Evolutionary conservation across 37 sponge, comb jelly and placozoan species (phyloP).

Genomic region (Petrosia ficiformis): DNA sequence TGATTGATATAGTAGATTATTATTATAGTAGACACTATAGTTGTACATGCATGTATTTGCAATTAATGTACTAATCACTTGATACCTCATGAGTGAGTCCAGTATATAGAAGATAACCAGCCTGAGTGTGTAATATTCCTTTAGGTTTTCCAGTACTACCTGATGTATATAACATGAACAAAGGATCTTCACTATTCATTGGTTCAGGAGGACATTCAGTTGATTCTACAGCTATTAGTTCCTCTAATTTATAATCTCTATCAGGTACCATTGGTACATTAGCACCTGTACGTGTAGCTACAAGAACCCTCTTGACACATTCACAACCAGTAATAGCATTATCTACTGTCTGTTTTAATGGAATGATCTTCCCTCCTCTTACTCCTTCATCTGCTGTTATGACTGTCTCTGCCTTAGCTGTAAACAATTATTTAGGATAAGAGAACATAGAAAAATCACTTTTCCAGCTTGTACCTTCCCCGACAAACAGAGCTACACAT

Average conservation of each 20-base stretch:
- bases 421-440: background rate
- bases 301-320: conserved; percentile 74
- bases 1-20: no score
- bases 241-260: conserved; percentile 78
- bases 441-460: background rate
- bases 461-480: background rate
- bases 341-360: conserved; percentile 87
- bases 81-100: conserved; percentile 82
- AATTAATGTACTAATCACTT: background rate
- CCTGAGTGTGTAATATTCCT: conserved; percentile 95
- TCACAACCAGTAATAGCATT: conserved; percentile 74
- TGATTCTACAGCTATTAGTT: conserved; percentile 51
- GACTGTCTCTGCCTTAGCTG: conserved; percentile 33
- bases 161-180: conserved; percentile 97
- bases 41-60: no score
- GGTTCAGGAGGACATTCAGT: conserved; percentile 76
- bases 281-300: conserved; percentile 81
- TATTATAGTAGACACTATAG: no score
- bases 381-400: conserved; percentile 86
- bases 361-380: conserved; percentile 88
- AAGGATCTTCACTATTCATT: conserved; percentile 90
- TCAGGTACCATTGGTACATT: conserved; percentile 39
- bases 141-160: conserved; percentile 98
- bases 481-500: background rate
- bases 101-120: conserved; percentile 94